phyloP scores from a whole-genome alignment of 2,113 vertebrate genomes.

The Campylorhamphus procurvoides region DNA sequence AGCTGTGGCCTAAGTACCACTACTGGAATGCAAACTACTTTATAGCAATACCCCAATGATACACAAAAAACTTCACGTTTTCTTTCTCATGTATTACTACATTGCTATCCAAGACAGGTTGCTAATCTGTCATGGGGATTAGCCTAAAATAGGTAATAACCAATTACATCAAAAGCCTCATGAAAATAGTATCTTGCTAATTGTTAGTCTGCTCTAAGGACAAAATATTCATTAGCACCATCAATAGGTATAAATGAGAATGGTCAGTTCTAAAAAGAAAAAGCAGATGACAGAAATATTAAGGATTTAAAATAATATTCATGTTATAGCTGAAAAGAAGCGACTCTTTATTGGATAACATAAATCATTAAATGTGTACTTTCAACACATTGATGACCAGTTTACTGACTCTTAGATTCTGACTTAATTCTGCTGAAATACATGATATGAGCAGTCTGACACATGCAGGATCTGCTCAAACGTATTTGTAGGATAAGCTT shows the following conservation, averaged over 20 bases:
- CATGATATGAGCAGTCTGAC: neutral
- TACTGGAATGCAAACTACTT: neutral
- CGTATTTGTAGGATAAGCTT: neutral
- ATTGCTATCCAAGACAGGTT: neutral
- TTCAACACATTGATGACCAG: neutral
- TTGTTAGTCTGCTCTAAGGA: neutral
- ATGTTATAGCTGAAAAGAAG: neutral
- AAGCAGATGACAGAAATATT: neutral
- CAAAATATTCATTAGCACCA: neutral
- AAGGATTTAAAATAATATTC: neutral
- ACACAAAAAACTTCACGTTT: neutral
- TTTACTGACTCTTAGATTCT: neutral
- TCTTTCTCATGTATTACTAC: neutral
- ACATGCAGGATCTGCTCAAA: rapidly evolving
- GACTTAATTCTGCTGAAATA: neutral
- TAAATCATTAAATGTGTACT: neutral
- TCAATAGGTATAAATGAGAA: neutral
- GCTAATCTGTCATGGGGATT: neutral
- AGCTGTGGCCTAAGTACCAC: neutral
- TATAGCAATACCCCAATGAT: neutral
- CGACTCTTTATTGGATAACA: neutral
- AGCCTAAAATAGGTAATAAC: neutral
- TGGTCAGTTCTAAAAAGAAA: neutral
- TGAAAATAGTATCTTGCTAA: neutral
- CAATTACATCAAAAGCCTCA: neutral